Evolutionary conservation across 1,140 invertebrate species (phyloP).

Genomic region (Tetramorium simillimum): DNA sequence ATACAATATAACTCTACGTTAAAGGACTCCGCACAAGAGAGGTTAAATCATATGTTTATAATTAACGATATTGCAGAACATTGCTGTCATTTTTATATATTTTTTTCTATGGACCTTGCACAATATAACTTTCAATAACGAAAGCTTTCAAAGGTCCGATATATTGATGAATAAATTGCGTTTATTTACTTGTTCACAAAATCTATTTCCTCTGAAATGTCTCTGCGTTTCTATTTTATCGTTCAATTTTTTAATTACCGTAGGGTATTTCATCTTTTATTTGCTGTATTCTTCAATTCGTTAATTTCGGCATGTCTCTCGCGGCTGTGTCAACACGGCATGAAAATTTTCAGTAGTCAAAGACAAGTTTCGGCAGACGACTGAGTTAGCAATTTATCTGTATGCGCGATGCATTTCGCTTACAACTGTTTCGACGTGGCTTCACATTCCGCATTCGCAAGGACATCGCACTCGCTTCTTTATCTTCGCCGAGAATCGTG

Average conservation of each 20-base stretch:
- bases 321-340: background rate
- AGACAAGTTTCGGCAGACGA: background rate
- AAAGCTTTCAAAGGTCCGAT: background rate
- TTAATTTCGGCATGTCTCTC: background rate
- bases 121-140: background rate
- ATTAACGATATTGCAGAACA: background rate
- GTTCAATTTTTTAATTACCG: background rate
- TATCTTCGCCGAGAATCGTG: background rate
- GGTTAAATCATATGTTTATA: background rate
- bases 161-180: background rate
- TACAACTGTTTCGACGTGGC: background rate
- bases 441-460: background rate
- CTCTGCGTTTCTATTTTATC: background rate
- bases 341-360: conserved; percentile 2
- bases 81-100: background rate
- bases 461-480: background rate
- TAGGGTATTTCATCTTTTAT: background rate
- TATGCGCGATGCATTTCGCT: background rate
- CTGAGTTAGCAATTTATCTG: background rate
- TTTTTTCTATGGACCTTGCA: background rate
- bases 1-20: conserved; percentile 16
- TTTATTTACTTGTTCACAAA: background rate
- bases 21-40: conserved; percentile 24
- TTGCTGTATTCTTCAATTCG: background rate
- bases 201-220: background rate